These are phyloP conservation scores for Eufriesea mexicana DNA, from an alignment of 1,140 invertebrate genomes.

Conservation along the genomic window DNA sequence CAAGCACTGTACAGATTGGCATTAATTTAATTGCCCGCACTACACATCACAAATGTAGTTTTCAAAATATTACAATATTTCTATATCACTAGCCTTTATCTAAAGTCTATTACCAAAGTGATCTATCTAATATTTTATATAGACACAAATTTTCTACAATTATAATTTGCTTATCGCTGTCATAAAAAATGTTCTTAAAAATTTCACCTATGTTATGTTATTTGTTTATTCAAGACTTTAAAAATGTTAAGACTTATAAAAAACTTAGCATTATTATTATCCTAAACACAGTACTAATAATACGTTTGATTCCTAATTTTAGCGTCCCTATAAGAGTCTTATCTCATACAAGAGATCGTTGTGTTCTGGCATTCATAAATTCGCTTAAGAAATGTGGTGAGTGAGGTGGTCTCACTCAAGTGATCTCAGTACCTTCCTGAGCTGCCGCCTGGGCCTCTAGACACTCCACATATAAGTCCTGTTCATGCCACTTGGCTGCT, in stretches of 20 bases:
- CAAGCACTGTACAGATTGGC: constrained; percentile 53
- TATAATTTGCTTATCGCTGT: constrained; percentile 34
- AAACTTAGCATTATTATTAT: constrained; percentile 49
- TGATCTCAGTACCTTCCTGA: constrained; percentile 83
- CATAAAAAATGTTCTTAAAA: constrained; percentile 33
- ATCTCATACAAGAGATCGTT: constrained; percentile 66
- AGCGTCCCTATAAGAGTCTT: constrained; percentile 75
- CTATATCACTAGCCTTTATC: constrained; percentile 44
- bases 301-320: constrained; percentile 65
- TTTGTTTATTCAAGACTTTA: constrained; percentile 48
- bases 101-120: constrained; percentile 32
- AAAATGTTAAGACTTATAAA: constrained; percentile 46
- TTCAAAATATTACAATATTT: constrained; percentile 55
- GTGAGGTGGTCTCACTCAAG: constrained; percentile 76
- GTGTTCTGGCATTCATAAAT: constrained; percentile 68
- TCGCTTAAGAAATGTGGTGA: constrained; percentile 78
- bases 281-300: constrained; percentile 65
- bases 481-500: constrained; percentile 82
- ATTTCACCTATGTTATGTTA: constrained; percentile 42
- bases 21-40: constrained; percentile 60
- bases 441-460: constrained; percentile 81
- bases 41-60: constrained; percentile 65
- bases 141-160: constrained; percentile 51
- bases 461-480: constrained; percentile 83
- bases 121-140: constrained; percentile 43